These are phyloP conservation scores for Melanostoma mellinum DNA, from an alignment of 2,888 invertebrate species.

Conservation along the genomic window DNA sequence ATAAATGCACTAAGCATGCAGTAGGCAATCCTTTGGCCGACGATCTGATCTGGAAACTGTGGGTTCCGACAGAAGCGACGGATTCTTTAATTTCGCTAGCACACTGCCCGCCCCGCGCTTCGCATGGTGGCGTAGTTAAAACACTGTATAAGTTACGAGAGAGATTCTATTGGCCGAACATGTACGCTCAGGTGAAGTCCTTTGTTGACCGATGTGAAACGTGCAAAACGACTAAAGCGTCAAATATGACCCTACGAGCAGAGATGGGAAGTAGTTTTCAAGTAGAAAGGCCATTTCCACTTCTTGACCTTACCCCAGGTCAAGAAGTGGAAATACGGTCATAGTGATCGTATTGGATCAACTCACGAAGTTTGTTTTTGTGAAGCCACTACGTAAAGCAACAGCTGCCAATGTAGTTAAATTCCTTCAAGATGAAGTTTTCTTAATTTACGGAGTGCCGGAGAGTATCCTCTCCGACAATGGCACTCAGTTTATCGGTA, in stretches of 20 bases:
- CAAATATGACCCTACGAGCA: conserved; percentile 30
- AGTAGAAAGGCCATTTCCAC: conserved; percentile 39
- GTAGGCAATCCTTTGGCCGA: neutral
- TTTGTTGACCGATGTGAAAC: conserved; percentile 3
- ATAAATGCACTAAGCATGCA: too few relatives aligned
- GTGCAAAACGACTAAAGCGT: conserved; percentile 33
- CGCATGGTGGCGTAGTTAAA: conserved; percentile 39
- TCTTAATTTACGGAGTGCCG: neutral
- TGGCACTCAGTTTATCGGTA: neutral
- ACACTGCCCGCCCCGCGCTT: conserved; percentile 18
- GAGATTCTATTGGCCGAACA: conserved; percentile 63
- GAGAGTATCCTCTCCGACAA: neutral
- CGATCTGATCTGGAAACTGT: conserved; percentile 28
- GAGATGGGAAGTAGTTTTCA: conserved; percentile 8
- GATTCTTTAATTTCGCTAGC: conserved; percentile 1
- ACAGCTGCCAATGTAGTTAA: neutral
- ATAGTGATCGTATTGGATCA: neutral
- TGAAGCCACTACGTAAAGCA: neutral
- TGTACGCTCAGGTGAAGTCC: neutral
- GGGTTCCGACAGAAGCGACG: conserved; percentile 9
- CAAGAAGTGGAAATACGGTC: neutral
- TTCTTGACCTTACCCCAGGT: too few relatives aligned
- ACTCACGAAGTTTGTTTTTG: neutral
- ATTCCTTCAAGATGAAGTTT: neutral
- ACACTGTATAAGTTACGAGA: conserved; percentile 13